Conservation (phyloP, 2,797 vertebrate species). For the Lutjanus argentimaculatus region DNA sequence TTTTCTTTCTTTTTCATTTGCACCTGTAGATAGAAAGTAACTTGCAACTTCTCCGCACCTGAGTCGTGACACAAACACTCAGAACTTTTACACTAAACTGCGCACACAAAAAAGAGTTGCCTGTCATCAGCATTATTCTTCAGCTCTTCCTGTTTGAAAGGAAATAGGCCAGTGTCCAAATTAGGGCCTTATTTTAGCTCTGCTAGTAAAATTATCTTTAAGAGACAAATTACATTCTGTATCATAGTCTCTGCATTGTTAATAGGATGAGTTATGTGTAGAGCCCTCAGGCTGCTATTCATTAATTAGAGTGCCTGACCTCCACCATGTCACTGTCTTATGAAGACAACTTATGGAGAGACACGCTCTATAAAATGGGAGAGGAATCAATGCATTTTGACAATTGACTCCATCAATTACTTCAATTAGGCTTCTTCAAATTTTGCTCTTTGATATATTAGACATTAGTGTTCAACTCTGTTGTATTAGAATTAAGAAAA, state of each 20-base stretch:
- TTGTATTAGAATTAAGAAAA: not conserved
- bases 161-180: conserved; percentile 72
- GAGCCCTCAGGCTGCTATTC: conserved; percentile 60
- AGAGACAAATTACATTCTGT: conserved; percentile 78
- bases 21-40: not conserved
- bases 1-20: not conserved
- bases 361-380: conserved; percentile 40
- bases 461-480: conserved; percentile 14
- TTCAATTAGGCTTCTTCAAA: conserved; percentile 49
- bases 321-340: conserved; percentile 56
- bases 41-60: not conserved
- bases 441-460: conserved; percentile 22
- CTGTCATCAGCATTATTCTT: conserved; percentile 45
- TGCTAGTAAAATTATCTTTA: conserved; percentile 68
- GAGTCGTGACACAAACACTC: not conserved
- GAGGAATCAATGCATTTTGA: conserved; percentile 47
- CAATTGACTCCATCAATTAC: conserved; percentile 58
- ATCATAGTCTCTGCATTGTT: conserved; percentile 64
- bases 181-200: conserved; percentile 67
- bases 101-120: conserved; percentile 28
- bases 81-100: not conserved
- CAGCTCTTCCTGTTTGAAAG: conserved; percentile 33
- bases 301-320: conserved; percentile 71
- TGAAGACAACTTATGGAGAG: conserved; percentile 56
- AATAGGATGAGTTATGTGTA: conserved; percentile 73